Percentiles rank a stretch among this genome's conserved stretches.
These are phyloP conservation scores for Leontocebus nigricollis DNA, from an alignment of 2,797 vertebrate genomes.

Conservation along the genomic window DNA sequence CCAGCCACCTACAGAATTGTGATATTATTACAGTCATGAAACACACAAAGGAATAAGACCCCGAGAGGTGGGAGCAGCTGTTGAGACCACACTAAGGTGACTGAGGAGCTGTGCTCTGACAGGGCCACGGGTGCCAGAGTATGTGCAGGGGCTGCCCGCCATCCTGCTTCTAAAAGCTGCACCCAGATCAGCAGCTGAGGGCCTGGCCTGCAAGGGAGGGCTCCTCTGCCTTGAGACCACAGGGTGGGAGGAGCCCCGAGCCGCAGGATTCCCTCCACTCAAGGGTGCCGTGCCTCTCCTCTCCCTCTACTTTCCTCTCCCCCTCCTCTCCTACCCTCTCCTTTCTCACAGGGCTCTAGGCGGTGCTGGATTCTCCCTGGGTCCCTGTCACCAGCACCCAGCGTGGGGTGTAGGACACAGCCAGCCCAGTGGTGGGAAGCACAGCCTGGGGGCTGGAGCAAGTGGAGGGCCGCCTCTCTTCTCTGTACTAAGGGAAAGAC, in stretches of 20 bases:
- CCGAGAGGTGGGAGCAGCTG: accelerated
- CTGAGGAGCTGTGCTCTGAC: neutral
- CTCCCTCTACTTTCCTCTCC: too few species aligned
- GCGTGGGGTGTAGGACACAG: neutral
- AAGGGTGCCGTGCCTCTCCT: neutral
- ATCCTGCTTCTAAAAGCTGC: accelerated
- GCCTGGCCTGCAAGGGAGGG: neutral
- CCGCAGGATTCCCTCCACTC: too few species aligned
- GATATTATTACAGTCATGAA: accelerated
- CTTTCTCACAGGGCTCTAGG: neutral
- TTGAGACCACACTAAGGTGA: accelerated
- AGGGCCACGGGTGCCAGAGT: accelerated
- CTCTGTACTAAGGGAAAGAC: neutral
- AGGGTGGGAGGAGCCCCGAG: neutral
- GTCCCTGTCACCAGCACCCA: neutral
- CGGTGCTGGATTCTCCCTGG: neutral
- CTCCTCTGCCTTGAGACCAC: neutral
- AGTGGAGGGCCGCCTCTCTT: neutral
- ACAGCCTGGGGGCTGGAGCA: neutral
- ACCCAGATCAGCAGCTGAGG: accelerated
- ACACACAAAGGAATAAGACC: neutral
- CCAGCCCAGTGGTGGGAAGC: neutral
- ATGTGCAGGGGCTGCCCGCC: accelerated
- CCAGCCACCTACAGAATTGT: accelerated
- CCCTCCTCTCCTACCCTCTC: neutral